A percentile compares a stretch with the other conserved stretches of the same genome.
phyloP scores from a whole-genome alignment of 2,113 vertebrate species.

The Crotalus viridis region DNA sequence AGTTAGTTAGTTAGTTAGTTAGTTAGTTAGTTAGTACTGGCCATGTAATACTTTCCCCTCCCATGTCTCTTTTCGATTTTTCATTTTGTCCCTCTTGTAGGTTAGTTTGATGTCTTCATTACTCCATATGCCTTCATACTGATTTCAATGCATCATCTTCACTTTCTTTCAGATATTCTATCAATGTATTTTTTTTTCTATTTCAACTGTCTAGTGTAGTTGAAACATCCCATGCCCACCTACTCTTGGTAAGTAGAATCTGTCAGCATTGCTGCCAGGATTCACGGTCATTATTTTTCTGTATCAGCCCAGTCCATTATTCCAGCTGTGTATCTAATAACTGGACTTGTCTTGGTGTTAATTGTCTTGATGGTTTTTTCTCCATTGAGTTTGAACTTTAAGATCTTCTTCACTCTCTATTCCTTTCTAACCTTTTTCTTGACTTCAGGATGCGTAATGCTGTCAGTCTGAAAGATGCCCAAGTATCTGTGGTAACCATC shows the following conservation, averaged over 20 bases:
- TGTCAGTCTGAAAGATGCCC: background rate
- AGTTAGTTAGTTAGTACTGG: background rate
- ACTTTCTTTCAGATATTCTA: background rate
- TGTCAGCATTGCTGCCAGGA: background rate
- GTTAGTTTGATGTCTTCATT: background rate
- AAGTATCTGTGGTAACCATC: background rate
- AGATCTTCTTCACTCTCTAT: background rate
- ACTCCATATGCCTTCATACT: background rate
- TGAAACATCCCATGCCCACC: background rate
- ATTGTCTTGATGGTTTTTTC: background rate
- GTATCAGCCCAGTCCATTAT: background rate
- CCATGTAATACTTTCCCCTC: background rate
- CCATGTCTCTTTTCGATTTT: background rate
- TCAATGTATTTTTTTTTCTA: background rate
- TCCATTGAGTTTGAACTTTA: background rate
- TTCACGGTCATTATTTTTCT: background rate
- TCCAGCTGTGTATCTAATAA: background rate
- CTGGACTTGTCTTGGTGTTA: background rate
- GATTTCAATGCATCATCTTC: background rate
- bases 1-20: too few species aligned
- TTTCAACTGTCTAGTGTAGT: background rate
- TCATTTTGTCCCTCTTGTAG: background rate
- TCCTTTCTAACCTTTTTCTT: background rate
- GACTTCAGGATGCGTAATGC: background rate
- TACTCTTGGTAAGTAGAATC: background rate